Base-by-base conservation (phyloP, 1,140 invertebrate species). In the Drosophila tsacasi region DNA sequence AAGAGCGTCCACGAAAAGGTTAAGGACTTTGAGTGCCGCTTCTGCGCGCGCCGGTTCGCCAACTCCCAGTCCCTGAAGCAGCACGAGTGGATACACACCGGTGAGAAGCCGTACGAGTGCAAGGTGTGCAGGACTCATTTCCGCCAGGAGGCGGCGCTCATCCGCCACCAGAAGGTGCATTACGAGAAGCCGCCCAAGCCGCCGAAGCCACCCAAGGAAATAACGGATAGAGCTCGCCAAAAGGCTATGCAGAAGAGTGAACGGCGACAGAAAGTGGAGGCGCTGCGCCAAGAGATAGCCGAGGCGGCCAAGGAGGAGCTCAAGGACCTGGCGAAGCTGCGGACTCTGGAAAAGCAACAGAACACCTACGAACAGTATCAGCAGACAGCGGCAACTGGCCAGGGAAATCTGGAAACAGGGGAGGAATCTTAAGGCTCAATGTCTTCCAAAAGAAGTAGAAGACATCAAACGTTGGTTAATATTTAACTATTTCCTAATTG, bases 71-170 rank as follows among this genome's bases (percentile, higher is more conserved):
- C 92, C 0, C 52, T 92, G 2, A 93, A 93, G 59, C 92, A 93
- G 32, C 92, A 93, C 67, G 91, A 93, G 54, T 93, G 92, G 92
- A 92, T 91, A 13, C 92, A 93, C n/a, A 93, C 92, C 35, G 95
- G 95, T 1, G 91, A 92, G 42, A 92, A 92, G 40, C 91, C 91
- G 0, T 81, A 91, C 55, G 85, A 80, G 49, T 92, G 91, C 50
- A 77, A 76, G 37, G 75, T 40, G 12, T 92, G 91, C 37, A 81
- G 81, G 12, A 92, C 78, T 0, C 76, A 90, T 32, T 92, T 92
- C 44, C 91, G 92, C 5, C 92, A 93, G 67, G 77, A 90, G 42
- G 91, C 91, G 0, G 91, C 92, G 8, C 57, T 93, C 6, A 93
- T 92, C n/a, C 87, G 90, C 0, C 92, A 93, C 60, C 89, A 90